A percentile compares a stretch with the other conserved stretches of the same genome.
Conservation (phyloP, 2,888 invertebrate species). For the Sinodicranocentrus sp. region DNA sequence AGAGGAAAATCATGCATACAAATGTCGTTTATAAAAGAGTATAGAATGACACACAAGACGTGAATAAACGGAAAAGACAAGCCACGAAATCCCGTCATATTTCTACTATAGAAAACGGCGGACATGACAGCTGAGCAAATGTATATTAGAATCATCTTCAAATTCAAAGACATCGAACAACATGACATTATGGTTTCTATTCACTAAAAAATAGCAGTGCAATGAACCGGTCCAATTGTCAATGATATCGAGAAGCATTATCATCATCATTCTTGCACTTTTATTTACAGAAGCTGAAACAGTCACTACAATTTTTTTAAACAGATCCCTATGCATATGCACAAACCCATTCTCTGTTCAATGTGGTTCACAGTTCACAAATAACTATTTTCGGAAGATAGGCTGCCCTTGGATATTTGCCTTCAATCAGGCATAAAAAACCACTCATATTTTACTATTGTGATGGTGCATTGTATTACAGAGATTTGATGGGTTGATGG, state of each 20-base stretch:
- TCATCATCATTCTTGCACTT: not conserved
- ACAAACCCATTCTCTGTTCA: too few relatives aligned
- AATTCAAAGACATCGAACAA: not conserved
- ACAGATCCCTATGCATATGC: too few relatives aligned
- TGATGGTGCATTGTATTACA: too few relatives aligned
- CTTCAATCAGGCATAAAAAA: too few relatives aligned
- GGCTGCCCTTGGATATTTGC: too few relatives aligned
- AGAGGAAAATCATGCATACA: not conserved
- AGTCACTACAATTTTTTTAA: too few relatives aligned
- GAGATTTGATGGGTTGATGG: too few relatives aligned
- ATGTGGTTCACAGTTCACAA: too few relatives aligned
- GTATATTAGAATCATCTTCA: not conserved
- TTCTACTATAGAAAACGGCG: not conserved
- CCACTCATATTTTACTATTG: too few relatives aligned
- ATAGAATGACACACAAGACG: not conserved
- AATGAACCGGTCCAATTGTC: conserved; percentile 16
- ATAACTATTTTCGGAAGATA: too few relatives aligned
- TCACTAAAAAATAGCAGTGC: not conserved
- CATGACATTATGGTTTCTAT: not conserved
- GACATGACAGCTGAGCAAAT: not conserved
- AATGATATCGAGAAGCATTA: not conserved
- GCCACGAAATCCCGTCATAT: conserved; percentile 1
- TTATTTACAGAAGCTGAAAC: conserved; percentile 11
- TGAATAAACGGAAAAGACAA: not conserved
- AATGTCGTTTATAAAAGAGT: not conserved